These are phyloP conservation scores for Antheraea pernyi DNA, from an alignment of 1,140 invertebrate species.

Conservation along the genomic window DNA sequence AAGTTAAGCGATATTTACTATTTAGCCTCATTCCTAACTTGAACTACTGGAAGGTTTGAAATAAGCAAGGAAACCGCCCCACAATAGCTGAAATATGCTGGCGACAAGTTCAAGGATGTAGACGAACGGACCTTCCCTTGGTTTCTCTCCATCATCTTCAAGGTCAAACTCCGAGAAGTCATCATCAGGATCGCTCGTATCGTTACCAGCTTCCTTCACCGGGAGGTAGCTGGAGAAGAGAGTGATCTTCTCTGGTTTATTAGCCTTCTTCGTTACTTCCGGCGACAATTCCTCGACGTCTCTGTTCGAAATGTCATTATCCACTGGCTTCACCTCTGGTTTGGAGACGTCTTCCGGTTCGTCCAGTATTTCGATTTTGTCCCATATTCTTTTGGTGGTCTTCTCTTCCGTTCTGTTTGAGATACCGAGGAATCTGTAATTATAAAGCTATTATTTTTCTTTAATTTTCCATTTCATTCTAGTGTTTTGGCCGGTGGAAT, in stretches of 20 bases:
- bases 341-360: slow-evolving; percentile 48
- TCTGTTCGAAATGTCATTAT: slow-evolving; percentile 53
- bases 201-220: slow-evolving; percentile 31
- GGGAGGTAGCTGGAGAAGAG: slow-evolving; percentile 57
- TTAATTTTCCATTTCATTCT: too few relatives aligned
- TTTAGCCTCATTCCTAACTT: background rate
- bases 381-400: slow-evolving; percentile 46
- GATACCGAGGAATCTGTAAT: slow-evolving; percentile 56
- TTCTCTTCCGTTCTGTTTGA: slow-evolving; percentile 37
- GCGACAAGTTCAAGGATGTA: slow-evolving; percentile 55
- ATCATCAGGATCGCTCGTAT: slow-evolving; percentile 36
- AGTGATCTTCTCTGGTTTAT: slow-evolving; percentile 66
- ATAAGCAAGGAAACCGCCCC: slow-evolving; percentile 46
- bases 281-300: slow-evolving; percentile 60
- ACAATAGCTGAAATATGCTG: slow-evolving; percentile 52
- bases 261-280: slow-evolving; percentile 49
- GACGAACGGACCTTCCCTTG: slow-evolving; percentile 49
- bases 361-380: slow-evolving; percentile 61
- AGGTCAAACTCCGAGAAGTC: slow-evolving; percentile 47
- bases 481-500: too few relatives aligned
- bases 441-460: slow-evolving; percentile 2
- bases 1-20: background rate
- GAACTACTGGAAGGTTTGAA: slow-evolving; percentile 30
- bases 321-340: slow-evolving; percentile 35
- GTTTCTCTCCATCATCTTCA: slow-evolving; percentile 24